Base-by-base conservation (phyloP, 2,113 vertebrate genomes). In the Carassius auratus region DNA sequence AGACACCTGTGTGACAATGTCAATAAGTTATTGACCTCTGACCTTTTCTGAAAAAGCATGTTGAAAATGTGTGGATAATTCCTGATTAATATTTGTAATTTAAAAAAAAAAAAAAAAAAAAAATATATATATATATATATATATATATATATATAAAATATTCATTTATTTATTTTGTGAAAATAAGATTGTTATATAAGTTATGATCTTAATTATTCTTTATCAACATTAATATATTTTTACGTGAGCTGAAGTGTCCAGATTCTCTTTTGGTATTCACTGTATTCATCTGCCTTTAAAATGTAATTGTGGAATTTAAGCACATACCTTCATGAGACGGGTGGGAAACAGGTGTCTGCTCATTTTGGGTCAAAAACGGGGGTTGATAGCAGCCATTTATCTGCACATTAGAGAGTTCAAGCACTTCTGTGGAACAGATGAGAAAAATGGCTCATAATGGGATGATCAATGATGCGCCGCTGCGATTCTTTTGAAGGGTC, bases 391-490 rank as follows among this genome's bases (percentile, higher is more conserved):
- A 7, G 13, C 85, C 76, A 81, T 91, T 84, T 85, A 82, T 91
- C 83, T 87, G 69, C 84, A 90, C 87, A 93, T 91, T 88, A 93
- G 91, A 93, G 90, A 88, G 69, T 83, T 59, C 61, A 73, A 55
- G 50, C 76, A 81, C 76, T 82, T 61, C 17, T 86, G 19, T 2
- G 12, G 5, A 66, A 55, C 87, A 19, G 89, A 85, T 89, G 62
- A 77, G 61, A 64, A 86, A 86, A 86, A 69, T 33, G 52, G 77
- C 86, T 93, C 92, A 94, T 91, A 94, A 92, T 95, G 94, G 94
- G 93, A 95, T 94, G 93, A 84, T 84, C 79, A 81, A 85, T 83
- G 81, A 86, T 73, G 81, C 13, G 36, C 80, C 84, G 89, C 90
- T 87, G 89, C 91, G 87, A 86, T 77, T 88, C 92, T 93, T 91